A percentile compares a stretch with the other conserved stretches of the same genome.
phyloP scores from a whole-genome alignment of 2,113 vertebrate genomes.

The Clinocottus analis region DNA sequence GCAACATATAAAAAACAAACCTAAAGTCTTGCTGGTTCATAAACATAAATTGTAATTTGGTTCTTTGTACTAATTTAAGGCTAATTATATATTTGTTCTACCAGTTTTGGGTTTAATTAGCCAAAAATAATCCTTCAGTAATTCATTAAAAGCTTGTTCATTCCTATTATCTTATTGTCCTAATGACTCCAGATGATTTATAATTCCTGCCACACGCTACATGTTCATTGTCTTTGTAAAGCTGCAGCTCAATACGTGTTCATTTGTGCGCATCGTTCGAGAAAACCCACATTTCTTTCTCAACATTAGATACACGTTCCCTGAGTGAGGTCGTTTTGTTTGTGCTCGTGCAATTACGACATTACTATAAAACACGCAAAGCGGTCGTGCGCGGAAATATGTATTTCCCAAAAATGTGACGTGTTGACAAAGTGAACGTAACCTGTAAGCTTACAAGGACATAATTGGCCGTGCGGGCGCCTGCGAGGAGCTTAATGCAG shows the following conservation, averaged over 20 bases:
- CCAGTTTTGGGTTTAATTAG: background rate
- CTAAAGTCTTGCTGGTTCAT: background rate
- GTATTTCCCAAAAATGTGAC: constrained; percentile 3
- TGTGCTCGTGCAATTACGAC: background rate
- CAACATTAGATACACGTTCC: background rate
- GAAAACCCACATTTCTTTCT: background rate
- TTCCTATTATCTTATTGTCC: background rate
- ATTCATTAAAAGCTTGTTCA: constrained; percentile 3
- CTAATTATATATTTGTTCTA: background rate
- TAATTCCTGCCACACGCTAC: background rate
- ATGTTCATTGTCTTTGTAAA: background rate
- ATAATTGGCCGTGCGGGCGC: constrained; percentile 7
- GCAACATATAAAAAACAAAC: background rate
- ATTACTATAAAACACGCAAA: constrained; percentile 13
- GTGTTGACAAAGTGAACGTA: constrained; percentile 32
- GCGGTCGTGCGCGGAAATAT: background rate
- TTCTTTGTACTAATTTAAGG: background rate
- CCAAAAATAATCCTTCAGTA: background rate
- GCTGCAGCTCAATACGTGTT: background rate
- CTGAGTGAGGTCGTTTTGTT: background rate
- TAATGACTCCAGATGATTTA: background rate
- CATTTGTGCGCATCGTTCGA: background rate
- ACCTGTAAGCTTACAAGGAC: constrained; percentile 27
- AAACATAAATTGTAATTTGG: background rate
- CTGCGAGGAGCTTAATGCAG: constrained; percentile 28